A percentile compares a stretch with the other conserved stretches of the same genome.
phyloP scores from a whole-genome alignment of 1,140 invertebrate species.

The Phymastichus coffea region DNA sequence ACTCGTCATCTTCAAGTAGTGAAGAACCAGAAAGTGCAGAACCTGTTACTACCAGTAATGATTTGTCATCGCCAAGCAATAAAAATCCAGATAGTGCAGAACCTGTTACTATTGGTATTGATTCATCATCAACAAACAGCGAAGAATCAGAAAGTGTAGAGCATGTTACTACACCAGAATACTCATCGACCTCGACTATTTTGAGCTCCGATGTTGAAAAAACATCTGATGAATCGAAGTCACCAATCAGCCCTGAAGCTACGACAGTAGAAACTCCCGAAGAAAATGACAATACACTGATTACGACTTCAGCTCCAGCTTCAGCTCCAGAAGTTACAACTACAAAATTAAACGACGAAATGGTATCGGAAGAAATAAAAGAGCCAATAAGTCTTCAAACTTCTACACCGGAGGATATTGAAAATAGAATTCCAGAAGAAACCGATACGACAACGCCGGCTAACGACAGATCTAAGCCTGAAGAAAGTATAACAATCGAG shows the following conservation, averaged over 20 bases:
- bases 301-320: neutral
- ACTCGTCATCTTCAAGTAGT: no score
- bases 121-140: neutral
- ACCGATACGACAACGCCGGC: neutral
- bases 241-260: neutral
- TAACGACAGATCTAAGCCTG: constrained; percentile 10
- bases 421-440: neutral
- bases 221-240: neutral
- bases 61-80: neutral
- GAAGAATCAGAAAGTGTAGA: constrained; percentile 13
- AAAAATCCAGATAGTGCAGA: constrained; percentile 1
- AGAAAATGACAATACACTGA: constrained; percentile 16
- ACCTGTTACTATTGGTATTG: neutral
- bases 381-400: neutral
- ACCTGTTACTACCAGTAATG: neutral
- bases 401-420: neutral
- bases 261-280: neutral
- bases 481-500: neutral
- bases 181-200: neutral
- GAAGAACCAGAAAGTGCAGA: no score
- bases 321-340: neutral
- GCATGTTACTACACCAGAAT: neutral
- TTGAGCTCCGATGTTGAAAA: constrained; percentile 2
- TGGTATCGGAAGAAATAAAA: neutral
- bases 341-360: no score